Base-by-base conservation (phyloP, 2,113 vertebrate species). In the Forbesichthys agassizii region DNA sequence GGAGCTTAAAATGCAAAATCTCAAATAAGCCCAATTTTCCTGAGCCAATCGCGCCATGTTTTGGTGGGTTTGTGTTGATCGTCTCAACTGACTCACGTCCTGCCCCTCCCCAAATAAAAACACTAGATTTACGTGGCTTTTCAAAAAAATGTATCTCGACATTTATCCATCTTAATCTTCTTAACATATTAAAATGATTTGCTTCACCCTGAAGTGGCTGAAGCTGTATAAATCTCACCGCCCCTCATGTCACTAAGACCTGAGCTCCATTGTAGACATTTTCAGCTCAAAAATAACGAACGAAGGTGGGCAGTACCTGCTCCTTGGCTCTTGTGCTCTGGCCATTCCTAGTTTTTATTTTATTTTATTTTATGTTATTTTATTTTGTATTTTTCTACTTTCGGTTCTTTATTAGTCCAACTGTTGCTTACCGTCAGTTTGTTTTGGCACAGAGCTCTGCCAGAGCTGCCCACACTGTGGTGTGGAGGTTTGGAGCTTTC, bases 101-200 rank as follows among this genome's bases (percentile, higher is more conserved):
- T 77, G 75, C 89, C 88, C 80, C 91, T 90, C 89, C 91, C 86
- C 79, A 84, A 92, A 91, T 87, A 88, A 92, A 93, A 93, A 93
- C 88, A 93, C 90, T 87, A 86, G 92, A 92, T 93, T 94, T 94
- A 92, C 84, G 88, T 93, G 88, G 90, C 86, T 92, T 92, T 92
- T 90, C 85, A 90, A 87, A 92, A 72, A 93, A 91, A 92, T 90
- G 78, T 90, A 94, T 94, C 92, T 92, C 89, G 93, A 94, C 92
- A 93, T 92, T 94, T 92, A 94, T 94, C 92, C 93, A 93, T 88
- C 92, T 90, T 94, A 94, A 94, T 94, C 93, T 93, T 90, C 93
- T 94, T 94, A 94, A 90, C 92, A 94, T 93, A 94, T 94, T 94
- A 94, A 92, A 93, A 86, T 93, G 91, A 94, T 94, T 93, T 92